Evolutionary conservation across 2,888 invertebrate species (phyloP), one percentile per base, ranked within the genome.

Genomic region (Philhelius pedissequus): DNA sequence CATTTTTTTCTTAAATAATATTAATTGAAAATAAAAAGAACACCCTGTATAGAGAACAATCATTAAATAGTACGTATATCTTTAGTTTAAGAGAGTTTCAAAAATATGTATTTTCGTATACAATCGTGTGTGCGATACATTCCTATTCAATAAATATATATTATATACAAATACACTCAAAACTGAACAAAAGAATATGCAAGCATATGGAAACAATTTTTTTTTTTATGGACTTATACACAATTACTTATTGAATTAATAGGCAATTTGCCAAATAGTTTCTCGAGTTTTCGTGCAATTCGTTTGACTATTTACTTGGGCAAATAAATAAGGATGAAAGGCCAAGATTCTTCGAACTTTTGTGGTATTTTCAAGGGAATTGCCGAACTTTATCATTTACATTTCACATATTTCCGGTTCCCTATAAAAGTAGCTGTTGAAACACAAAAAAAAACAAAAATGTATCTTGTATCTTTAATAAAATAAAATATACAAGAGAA

Each of bases 171-270:
- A 54, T 54, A 15, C 15, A 43, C 32, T 2, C 11, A 15, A 11
- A 68, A 35, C n/a, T 56, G 32, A 35, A 20, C 27, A 38, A 40
- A 74, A 32, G 9, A 60, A 30, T 68, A 73, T 68, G 62, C 62
- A 38, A 4, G 38, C 1, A 5, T 4, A 75, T 74, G 43, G 66
- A 70, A 60, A 78, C 69, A 79, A n/a, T n/a, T 80, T 80, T 75
- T 80, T 84, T 62, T 80, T 70, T 80, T 80, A 84, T 80, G 84
- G 75, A 60, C 80, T 62, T 60, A 75, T 84, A 75, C 66, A 75
- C 69, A 84, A 80, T 84, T 80, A 80, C 84, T 80, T 84, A 84
- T 84, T 84, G 80, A 84, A 84, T 80, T 84, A 80, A 84, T 80
- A 70, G 84, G 70, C 75, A 80, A 80, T 84, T 84, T 80, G 80